Base-by-base conservation (phyloP, 2,113 vertebrate species). In the Tachysurus fulvidraco region DNA sequence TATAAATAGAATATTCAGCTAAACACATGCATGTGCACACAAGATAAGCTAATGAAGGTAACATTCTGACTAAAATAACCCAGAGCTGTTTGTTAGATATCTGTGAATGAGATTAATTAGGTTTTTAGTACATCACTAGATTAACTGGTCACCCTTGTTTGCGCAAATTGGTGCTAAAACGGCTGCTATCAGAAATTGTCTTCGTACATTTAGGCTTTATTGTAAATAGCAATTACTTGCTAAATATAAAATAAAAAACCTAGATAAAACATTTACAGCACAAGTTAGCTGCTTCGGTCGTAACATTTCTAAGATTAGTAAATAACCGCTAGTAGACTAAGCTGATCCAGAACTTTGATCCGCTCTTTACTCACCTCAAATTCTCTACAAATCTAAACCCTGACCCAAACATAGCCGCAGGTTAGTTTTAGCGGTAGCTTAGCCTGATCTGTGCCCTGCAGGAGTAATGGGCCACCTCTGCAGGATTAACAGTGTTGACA, bases 401-500 rank as follows among this genome's bases (percentile, higher is more conserved):
- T 81, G 13, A 85, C 46, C 64, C 36, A 60, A 21, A 44, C 64
- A 19, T 25, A 71, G 36, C 25, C 14, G 1, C 46, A 28, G 44
- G 83, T 83, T 80, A 86, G 81, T 36, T 10, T 23, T 67, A 36
- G 59, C 28, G 10, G 21, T 30, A 30, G 57, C 54, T 44, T 46
- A 65, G 30, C 14, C 8, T 67, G 67, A 50, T 83, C 28, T 52
- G 23, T 73, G 54, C 28, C 69, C 78, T 82, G 83, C 59, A 52
- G 59, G 71, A 78, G 57, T 73, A 86, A 80, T 41, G n/a, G 73
- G 19, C 19, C 50, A n/a, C 41, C 54, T 62, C 83, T 57, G 64
- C 55, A 77, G 67, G 59, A 84, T 89, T 84, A 89, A 81, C 12
- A 11, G 69, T 83, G 80, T 88, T 83, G 83, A 83, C 83, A 74